Conservation (phyloP, 1,140 invertebrate genomes). For the Caenorhabditis latens region DNA sequence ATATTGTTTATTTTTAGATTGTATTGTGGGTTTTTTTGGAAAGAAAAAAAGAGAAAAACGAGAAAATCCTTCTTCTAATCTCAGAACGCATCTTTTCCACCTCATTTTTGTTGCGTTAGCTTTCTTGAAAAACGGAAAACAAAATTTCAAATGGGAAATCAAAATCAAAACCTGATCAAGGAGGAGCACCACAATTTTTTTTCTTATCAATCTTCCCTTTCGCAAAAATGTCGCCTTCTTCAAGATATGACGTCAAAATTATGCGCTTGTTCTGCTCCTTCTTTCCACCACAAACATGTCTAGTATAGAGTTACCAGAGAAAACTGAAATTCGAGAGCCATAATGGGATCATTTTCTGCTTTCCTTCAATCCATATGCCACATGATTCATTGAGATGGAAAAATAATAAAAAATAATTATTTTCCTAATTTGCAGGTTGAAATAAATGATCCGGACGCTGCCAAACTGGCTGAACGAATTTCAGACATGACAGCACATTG, state of each 20-base stretch:
- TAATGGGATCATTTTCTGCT: slow-evolving; percentile 39
- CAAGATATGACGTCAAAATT: slow-evolving; percentile 40
- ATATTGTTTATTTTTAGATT: background rate
- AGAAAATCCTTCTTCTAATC: slow-evolving; percentile 21
- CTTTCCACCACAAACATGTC: slow-evolving; percentile 3
- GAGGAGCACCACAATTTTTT: background rate
- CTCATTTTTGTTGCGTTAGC: background rate
- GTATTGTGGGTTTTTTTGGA: background rate
- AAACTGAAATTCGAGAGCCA: slow-evolving; percentile 43
- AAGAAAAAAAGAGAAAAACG: background rate
- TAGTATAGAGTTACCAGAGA: slow-evolving; percentile 40
- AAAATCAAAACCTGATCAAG: background rate
- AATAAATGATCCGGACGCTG: slow-evolving; percentile 53
- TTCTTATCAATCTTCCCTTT: slow-evolving; percentile 11
- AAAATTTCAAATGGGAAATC: background rate
- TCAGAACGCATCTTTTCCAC: background rate
- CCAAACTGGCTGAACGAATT: slow-evolving; percentile 55
- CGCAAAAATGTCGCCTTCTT: background rate
- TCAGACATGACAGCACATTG: slow-evolving; percentile 56
- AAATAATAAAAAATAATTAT: background rate
- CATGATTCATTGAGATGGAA: slow-evolving; percentile 12
- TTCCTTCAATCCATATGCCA: background rate
- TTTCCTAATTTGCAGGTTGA: slow-evolving; percentile 18
- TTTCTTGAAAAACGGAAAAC: background rate
- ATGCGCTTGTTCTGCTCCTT: background rate